Evolutionary conservation across 2,888 invertebrate genomes (phyloP).

Genomic region (Apamea anceps): DNA sequence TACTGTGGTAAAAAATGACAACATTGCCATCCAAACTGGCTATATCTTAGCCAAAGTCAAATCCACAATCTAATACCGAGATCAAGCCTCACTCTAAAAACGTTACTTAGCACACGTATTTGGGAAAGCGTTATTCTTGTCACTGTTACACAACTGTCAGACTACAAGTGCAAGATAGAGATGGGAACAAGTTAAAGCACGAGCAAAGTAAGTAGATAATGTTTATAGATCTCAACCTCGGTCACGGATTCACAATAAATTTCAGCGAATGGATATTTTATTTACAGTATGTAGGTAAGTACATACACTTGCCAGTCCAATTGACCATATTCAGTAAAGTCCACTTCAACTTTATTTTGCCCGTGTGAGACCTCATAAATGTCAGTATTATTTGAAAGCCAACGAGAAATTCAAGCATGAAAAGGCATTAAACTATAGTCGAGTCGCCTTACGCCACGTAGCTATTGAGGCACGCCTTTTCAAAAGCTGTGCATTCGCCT

Average conservation of each 20-base stretch:
- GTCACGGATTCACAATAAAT: neutral
- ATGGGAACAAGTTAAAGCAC: neutral
- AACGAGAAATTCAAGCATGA: constrained; percentile 67
- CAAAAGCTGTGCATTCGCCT: constrained; percentile 76
- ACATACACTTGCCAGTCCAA: neutral
- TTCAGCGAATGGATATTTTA: constrained; percentile 2
- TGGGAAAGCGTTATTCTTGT: neutral
- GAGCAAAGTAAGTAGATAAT: neutral
- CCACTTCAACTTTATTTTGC: constrained; percentile 21
- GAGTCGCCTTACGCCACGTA: constrained; percentile 70
- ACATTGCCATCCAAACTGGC: neutral
- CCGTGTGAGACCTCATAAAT: constrained; percentile 45
- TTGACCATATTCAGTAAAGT: constrained; percentile 1
- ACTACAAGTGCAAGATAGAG: neutral
- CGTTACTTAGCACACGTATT: neutral
- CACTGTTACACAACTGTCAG: neutral
- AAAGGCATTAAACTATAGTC: constrained; percentile 69
- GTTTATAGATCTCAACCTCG: neutral
- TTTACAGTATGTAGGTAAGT: neutral
- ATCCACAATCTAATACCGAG: neutral
- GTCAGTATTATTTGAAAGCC: constrained; percentile 55
- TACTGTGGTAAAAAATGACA: neutral
- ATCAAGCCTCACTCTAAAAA: neutral
- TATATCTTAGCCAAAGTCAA: neutral
- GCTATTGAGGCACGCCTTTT: constrained; percentile 79